phyloP scores from a whole-genome alignment of 2,888 invertebrate genomes.

The Drosophila lacicola region DNA sequence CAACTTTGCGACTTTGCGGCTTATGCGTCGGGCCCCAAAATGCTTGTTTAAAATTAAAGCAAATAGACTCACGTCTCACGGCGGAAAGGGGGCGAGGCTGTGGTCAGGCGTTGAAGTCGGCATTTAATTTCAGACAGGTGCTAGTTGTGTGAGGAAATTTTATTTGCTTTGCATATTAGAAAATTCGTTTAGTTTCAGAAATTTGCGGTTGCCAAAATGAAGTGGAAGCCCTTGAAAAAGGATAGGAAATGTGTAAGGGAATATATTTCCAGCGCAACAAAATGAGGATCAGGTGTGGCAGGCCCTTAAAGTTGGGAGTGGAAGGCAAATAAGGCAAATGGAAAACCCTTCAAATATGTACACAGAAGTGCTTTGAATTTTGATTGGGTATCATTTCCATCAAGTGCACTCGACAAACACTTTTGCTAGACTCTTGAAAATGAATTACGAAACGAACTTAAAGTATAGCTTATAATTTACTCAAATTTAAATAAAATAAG shows the following conservation, averaged over 20 bases:
- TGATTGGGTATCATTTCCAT: too few relatives aligned
- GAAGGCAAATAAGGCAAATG: background rate
- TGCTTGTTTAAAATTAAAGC: constrained; percentile 67
- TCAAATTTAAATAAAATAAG: too few relatives aligned
- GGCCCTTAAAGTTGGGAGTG: constrained; percentile 2
- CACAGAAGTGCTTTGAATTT: too few relatives aligned
- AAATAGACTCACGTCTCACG: constrained; percentile 54
- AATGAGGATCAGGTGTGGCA: constrained; percentile 1
- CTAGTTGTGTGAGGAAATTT: constrained; percentile 24
- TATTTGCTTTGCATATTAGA: constrained; percentile 56
- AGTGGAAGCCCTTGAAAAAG: constrained; percentile 31
- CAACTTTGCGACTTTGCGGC: constrained; percentile 69
- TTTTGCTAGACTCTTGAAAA: too few relatives aligned
- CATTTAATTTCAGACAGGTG: constrained; percentile 60
- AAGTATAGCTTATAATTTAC: too few relatives aligned
- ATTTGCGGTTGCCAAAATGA: constrained; percentile 52
- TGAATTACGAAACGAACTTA: too few relatives aligned
- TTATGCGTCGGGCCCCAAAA: constrained; percentile 38
- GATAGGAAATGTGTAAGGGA: constrained; percentile 12
- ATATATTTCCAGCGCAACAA: background rate
- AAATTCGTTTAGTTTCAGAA: constrained; percentile 42
- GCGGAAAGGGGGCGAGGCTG: background rate
- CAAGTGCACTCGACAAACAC: too few relatives aligned
- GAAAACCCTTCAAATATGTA: constrained; percentile 1
- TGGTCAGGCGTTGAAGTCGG: constrained; percentile 36